Evolutionary conservation across 1,140 invertebrate species (phyloP).

Genomic region (Diprion similis): DNA sequence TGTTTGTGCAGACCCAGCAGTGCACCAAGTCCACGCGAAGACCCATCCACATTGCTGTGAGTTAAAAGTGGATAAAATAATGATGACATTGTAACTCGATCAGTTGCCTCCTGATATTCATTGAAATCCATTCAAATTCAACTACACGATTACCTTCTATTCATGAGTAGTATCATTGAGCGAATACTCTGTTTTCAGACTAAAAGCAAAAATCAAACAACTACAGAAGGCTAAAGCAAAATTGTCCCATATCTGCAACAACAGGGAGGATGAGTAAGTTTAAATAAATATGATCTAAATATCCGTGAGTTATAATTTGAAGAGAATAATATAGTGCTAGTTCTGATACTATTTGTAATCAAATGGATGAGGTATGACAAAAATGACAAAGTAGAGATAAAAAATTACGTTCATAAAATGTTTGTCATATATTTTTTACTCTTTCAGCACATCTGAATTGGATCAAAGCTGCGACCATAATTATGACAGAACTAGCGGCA

Average conservation of each 20-base stretch:
- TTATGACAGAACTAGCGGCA: slow-evolving; percentile 21
- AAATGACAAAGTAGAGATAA: slow-evolving; percentile 6
- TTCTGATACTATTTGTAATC: too few species aligned
- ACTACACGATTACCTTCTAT: neutral
- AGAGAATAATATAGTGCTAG: too few species aligned
- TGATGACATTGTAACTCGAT: neutral
- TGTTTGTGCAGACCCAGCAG: slow-evolving; percentile 29
- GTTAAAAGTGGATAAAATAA: slow-evolving; percentile 21
- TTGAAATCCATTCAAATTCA: neutral
- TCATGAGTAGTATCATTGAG: slow-evolving; percentile 21
- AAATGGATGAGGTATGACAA: slow-evolving; percentile 18
- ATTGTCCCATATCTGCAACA: slow-evolving; percentile 19
- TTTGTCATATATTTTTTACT: slow-evolving; percentile 12
- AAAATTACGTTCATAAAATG: slow-evolving; percentile 8
- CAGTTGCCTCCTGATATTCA: neutral
- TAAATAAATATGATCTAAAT: neutral
- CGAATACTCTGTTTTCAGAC: slow-evolving; percentile 27
- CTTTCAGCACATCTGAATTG: slow-evolving; percentile 25
- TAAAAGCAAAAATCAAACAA: slow-evolving; percentile 30
- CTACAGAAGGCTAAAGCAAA: slow-evolving; percentile 28
- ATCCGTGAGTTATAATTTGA: neutral
- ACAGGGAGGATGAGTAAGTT: slow-evolving; percentile 5
- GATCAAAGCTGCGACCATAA: slow-evolving; percentile 18
- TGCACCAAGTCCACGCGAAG: slow-evolving; percentile 26
- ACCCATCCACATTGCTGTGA: slow-evolving; percentile 35